phyloP scores from a whole-genome alignment of 2,888 invertebrate species.

The Galerucella pusilla region DNA sequence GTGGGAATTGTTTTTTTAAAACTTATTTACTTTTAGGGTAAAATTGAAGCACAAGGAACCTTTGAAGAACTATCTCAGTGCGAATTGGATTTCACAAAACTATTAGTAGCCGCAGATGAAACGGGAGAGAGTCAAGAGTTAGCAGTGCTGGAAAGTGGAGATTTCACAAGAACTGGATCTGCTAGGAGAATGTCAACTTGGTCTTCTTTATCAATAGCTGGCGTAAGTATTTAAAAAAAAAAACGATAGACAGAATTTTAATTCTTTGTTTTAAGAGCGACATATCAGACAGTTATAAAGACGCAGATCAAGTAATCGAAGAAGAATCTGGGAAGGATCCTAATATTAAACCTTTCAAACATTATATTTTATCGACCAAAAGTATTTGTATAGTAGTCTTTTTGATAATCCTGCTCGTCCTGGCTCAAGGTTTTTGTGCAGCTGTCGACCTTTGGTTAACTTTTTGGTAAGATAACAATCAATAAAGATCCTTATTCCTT shows the following conservation, averaged over 20 bases:
- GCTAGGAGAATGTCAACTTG: not conserved
- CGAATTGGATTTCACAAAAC: conserved; percentile 47
- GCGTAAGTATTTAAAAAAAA: not conserved
- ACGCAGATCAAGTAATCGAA: not conserved
- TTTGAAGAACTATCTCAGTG: conserved; percentile 46
- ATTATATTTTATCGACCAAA: conserved; percentile 56
- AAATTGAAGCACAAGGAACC: conserved; percentile 49
- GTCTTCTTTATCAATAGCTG: not conserved
- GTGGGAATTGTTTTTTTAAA: not conserved
- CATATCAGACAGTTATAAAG: conserved; percentile 13
- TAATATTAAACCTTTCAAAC: conserved; percentile 50
- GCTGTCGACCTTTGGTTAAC: conserved; percentile 59
- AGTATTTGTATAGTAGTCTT: conserved; percentile 48
- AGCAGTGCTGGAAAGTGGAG: conserved; percentile 3
- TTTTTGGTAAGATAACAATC: conserved; percentile 54
- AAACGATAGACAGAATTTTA: too few species aligned
- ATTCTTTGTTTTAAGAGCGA: conserved; percentile 20
- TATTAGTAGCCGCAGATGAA: conserved; percentile 43
- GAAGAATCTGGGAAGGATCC: conserved; percentile 42
- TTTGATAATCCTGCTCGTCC: conserved; percentile 47
- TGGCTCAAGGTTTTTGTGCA: conserved; percentile 56
- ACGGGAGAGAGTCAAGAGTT: conserved; percentile 11
- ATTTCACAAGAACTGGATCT: not conserved
- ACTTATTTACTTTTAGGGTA: conserved; percentile 40
- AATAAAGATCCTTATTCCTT: not conserved